Percentiles rank a stretch among this genome's conserved stretches.
Conservation (phyloP, 2,888 invertebrate species). For the Sturmia bella region DNA sequence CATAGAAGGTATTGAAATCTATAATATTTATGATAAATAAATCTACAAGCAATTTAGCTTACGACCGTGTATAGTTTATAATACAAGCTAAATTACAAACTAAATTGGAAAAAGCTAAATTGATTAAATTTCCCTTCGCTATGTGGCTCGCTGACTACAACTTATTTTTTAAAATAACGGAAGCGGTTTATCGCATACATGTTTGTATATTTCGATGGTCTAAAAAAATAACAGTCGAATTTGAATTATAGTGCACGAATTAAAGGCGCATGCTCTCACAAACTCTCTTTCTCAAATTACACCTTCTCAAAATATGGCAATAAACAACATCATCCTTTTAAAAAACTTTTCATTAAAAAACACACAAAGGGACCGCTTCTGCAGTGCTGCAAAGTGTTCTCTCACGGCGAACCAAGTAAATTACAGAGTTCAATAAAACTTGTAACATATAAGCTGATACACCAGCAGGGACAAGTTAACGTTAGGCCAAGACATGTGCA, state of each 20-base stretch:
- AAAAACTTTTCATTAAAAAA: background rate
- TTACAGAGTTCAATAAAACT: slow-evolving; percentile 65
- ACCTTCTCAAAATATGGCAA: slow-evolving; percentile 28
- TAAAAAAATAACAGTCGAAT: slow-evolving; percentile 35
- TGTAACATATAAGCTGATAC: slow-evolving; percentile 11
- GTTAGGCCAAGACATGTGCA: slow-evolving; percentile 19
- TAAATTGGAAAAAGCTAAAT: background rate
- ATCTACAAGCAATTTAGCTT: too few species aligned
- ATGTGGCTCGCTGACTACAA: slow-evolving; percentile 9
- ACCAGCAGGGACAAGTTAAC: slow-evolving; percentile 4
- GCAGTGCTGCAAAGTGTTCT: background rate
- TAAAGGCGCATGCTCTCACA: slow-evolving; percentile 32
- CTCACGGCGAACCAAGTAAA: slow-evolving; percentile 36
- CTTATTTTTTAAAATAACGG: slow-evolving; percentile 20
- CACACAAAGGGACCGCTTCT: slow-evolving; percentile 47
- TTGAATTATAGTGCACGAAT: background rate
- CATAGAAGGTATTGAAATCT: too few species aligned
- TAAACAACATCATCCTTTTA: slow-evolving; percentile 35
- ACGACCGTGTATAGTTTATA: too few species aligned
- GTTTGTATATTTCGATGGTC: background rate
- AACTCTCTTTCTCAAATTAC: background rate
- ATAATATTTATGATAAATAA: too few species aligned
- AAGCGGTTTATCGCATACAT: background rate
- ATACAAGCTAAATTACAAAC: too few species aligned
- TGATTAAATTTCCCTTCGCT: slow-evolving; percentile 18